Evolutionary conservation across 1,140 invertebrate species (phyloP).

Genomic region (Lethrus apterus): DNA sequence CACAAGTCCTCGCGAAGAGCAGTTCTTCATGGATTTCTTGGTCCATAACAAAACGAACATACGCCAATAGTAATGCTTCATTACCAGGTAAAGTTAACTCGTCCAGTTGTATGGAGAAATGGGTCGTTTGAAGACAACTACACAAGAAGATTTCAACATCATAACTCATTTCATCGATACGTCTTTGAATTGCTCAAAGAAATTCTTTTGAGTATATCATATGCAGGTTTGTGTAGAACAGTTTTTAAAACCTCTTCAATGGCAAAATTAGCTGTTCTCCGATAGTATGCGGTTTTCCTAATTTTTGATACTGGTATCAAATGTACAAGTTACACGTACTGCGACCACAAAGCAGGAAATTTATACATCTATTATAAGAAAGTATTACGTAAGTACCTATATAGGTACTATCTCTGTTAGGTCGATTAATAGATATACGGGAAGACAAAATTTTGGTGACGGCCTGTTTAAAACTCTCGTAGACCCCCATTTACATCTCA

Average conservation of each 20-base stretch:
- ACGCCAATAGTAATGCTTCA: constrained; percentile 41
- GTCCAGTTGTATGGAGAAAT: constrained; percentile 38
- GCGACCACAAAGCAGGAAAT: no score
- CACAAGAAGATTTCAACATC: constrained; percentile 37
- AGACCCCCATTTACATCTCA: no score
- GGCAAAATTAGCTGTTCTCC: constrained; percentile 34
- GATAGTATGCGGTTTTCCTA: constrained; percentile 32
- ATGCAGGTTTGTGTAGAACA: constrained; percentile 32
- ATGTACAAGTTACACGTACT: no score
- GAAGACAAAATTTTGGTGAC: no score
- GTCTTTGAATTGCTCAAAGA: constrained; percentile 36
- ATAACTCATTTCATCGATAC: constrained; percentile 40
- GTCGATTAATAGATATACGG: no score
- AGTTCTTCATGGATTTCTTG: constrained; percentile 37
- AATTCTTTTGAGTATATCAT: constrained; percentile 35
- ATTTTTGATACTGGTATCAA: no score
- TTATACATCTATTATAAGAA: no score
- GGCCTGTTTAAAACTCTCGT: no score
- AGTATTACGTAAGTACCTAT: no score
- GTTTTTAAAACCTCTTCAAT: constrained; percentile 31
- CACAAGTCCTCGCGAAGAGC: constrained; percentile 38
- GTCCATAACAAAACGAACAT: constrained; percentile 37
- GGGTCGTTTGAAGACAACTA: constrained; percentile 32
- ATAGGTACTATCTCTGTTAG: no score
- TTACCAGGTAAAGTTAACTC: constrained; percentile 41